Percentiles rank a stretch among this genome's conserved stretches.
Evolutionary conservation across 2,888 invertebrate genomes (phyloP).

Genomic region (Xestia c-nigrum): DNA sequence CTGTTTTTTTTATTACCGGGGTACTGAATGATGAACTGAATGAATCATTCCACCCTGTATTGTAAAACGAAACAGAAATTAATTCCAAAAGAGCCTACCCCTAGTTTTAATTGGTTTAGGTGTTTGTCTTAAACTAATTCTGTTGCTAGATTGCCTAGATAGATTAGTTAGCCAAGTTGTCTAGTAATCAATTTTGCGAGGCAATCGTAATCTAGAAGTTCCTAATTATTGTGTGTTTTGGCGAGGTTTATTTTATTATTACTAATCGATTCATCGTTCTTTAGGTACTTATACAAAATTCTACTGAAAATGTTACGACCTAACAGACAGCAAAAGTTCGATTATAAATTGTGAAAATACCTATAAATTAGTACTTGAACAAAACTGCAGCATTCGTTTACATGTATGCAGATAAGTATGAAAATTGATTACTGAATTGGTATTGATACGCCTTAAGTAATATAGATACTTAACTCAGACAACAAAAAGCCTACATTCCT

Average conservation of each 20-base stretch:
- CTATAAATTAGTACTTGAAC: background rate
- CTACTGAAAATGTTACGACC: background rate
- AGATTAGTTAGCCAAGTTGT: background rate
- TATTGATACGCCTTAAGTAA: background rate
- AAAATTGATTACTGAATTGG: background rate
- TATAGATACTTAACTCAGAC: background rate
- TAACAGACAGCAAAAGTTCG: too few species aligned
- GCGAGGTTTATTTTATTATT: background rate
- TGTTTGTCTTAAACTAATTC: constrained; percentile 1
- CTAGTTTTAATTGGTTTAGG: background rate
- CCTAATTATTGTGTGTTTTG: background rate
- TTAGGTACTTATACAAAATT: background rate
- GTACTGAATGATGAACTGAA: too few species aligned
- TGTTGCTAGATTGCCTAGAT: constrained; percentile 7
- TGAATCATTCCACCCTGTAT: too few species aligned
- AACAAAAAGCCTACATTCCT: background rate
- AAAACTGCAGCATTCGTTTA: background rate
- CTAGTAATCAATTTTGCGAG: constrained; percentile 24
- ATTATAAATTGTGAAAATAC: background rate
- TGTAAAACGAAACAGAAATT: constrained; percentile 8
- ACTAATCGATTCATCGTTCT: background rate
- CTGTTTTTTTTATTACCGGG: too few species aligned
- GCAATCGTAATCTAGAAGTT: background rate
- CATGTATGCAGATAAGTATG: too few species aligned
- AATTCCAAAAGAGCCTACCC: background rate